A percentile compares a stretch with the other conserved stretches of the same genome.
Evolutionary conservation across 2,797 vertebrate species (phyloP).

Genomic region (Columba guinea): DNA sequence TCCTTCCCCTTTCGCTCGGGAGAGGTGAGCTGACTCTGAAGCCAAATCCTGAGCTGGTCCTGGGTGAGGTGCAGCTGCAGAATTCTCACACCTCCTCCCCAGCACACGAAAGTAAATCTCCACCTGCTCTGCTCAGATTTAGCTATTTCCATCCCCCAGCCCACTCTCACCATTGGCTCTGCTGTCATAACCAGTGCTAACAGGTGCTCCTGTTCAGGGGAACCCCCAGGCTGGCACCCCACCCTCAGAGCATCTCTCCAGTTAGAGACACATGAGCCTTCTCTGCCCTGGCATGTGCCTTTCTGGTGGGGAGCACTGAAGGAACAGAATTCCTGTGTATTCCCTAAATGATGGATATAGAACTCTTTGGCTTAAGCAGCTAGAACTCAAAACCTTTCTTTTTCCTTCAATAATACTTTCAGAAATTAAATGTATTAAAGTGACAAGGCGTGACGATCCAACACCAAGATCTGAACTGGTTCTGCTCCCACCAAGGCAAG

Average conservation of each 20-base stretch:
- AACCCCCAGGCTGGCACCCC: not conserved
- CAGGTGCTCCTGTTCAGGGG: not conserved
- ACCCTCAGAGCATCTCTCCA: not conserved
- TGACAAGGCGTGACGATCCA: not conserved
- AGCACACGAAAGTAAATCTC: not conserved
- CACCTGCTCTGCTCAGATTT: not conserved
- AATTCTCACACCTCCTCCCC: not conserved
- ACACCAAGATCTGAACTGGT: not conserved
- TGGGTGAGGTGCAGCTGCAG: not conserved
- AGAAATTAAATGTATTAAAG: not conserved
- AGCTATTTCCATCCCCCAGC: not conserved
- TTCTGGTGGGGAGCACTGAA: not conserved
- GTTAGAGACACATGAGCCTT: not conserved
- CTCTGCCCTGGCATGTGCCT: fast-evolving
- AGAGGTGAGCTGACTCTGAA: not conserved
- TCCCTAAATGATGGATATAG: not conserved
- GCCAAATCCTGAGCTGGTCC: not conserved
- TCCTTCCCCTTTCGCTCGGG: not conserved
- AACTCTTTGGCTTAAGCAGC: not conserved
- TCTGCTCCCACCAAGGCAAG: not conserved
- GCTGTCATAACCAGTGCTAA: not conserved
- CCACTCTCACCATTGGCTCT: not conserved
- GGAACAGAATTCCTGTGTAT: not conserved
- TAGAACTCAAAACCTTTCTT: not conserved
- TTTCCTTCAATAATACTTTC: not conserved